These are phyloP conservation scores for Pteria penguin DNA, from an alignment of 2,888 invertebrate genomes.

Conservation along the genomic window DNA sequence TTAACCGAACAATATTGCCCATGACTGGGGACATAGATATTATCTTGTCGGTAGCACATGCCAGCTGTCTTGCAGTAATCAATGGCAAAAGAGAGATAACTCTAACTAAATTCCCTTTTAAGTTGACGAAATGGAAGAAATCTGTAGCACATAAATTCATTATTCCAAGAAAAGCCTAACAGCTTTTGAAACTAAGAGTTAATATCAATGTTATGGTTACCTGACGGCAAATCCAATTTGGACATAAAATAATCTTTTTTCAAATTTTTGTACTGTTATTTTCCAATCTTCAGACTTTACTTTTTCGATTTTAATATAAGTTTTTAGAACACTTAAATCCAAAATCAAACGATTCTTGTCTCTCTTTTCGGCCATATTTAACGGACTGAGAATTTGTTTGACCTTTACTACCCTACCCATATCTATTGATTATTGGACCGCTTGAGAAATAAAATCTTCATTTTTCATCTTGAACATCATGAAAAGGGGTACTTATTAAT, in stretches of 20 bases:
- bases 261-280: constrained; percentile 32
- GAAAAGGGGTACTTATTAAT: too few relatives aligned
- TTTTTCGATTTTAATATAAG: constrained; percentile 33
- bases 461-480: too few relatives aligned
- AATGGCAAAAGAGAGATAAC: neutral
- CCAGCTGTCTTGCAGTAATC: neutral
- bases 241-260: neutral
- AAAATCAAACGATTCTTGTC: constrained; percentile 33
- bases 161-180: neutral
- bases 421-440: neutral
- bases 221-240: neutral
- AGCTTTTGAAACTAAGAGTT: neutral
- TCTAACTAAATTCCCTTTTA: neutral
- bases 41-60: neutral
- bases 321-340: constrained; percentile 31
- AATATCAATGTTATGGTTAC: neutral
- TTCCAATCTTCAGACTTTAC: constrained; percentile 44
- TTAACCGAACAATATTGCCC: neutral
- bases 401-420: neutral
- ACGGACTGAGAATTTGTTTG: constrained; percentile 1
- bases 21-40: neutral
- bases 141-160: neutral
- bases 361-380: neutral
- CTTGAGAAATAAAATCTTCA: neutral
- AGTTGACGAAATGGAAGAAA: neutral